Evolutionary conservation across 1,140 invertebrate species (phyloP), one percentile per base, ranked within the genome.

Genomic region (Pomacea maculata): DNA sequence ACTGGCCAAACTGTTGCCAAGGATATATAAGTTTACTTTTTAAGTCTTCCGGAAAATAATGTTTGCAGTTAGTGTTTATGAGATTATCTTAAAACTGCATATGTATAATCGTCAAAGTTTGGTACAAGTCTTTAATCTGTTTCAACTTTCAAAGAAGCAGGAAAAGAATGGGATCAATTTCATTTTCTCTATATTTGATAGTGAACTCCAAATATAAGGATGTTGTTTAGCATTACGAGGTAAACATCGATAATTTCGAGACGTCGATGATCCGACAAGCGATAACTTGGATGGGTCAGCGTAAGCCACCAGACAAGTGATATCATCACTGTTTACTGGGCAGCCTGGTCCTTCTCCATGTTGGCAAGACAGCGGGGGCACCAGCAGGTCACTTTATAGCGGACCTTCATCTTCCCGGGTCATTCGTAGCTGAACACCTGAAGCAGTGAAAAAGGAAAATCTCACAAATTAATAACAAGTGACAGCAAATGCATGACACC

Each of bases 371-470:
- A 82, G 15, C 81, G 77, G 29, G 81, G 81, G 72, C 81, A 82
- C 81, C 81, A 82, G 74, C 81, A 82, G 67, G 81, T 78, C 67
- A 81, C 80, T 54, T 81, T 77, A 61, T 70, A 67, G 57, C 73
- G 71, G 67, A 76, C 74, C 73, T 76, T 75, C 80, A 77, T 68
- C 67, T 77, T 68, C 63, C 34, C 80, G 45, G 63, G 65, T 68
- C 67, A 77, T 29, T 55, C 21, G 55, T 70, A 76, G 55, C 67
- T 68, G 64, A 65, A 76, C 74, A 61, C 61, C 70, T 52, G 71
- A 2, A 45, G 34, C 2, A 45, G 34, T 45, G 34, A 45, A 45
- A 2, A 45, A 45, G 2, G 34, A 45, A 45, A 45, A 45, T 1
- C 3, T 45, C 34, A 4, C 34, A 45, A 45, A 45, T 45, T 0